Conservation (phyloP, 2,113 vertebrate genomes). For the Lepisosteus osseus region DNA sequence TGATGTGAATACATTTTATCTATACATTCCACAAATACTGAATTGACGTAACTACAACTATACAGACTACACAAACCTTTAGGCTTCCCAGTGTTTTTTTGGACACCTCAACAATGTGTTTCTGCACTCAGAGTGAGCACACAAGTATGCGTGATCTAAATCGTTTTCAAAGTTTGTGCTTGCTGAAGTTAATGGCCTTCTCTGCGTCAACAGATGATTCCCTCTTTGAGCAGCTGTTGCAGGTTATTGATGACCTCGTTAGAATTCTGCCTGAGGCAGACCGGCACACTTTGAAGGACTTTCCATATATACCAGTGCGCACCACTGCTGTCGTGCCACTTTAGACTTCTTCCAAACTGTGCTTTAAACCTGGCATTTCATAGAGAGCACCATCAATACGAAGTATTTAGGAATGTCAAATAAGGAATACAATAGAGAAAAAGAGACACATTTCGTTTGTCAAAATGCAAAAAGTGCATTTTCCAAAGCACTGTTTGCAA, state of each 20-base stretch:
- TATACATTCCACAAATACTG: no score
- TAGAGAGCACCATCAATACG: neutral
- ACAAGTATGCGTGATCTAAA: neutral
- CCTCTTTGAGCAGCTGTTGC: conserved; percentile 84
- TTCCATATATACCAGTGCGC: conserved; percentile 38
- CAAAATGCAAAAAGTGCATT: neutral
- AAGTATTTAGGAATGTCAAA: neutral
- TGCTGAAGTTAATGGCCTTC: no score
- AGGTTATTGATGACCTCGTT: conserved; percentile 90
- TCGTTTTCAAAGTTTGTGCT: neutral
- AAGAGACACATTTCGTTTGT: neutral
- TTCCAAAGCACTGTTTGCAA: neutral
- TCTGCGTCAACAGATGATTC: conserved; percentile 71
- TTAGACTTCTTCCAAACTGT: neutral
- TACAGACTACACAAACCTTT: no score
- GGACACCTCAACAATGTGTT: no score
- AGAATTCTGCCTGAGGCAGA: conserved; percentile 75
- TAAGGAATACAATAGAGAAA: neutral
- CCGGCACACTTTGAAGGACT: conserved; percentile 63
- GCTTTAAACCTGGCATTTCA: neutral
- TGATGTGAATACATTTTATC: no score
- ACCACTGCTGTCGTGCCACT: conserved; percentile 38
- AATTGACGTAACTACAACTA: no score
- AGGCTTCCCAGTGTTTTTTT: no score
- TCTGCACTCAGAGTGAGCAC: no score